These are phyloP conservation scores for Thera britannica DNA, from an alignment of 2,888 invertebrate species.

Conservation along the genomic window DNA sequence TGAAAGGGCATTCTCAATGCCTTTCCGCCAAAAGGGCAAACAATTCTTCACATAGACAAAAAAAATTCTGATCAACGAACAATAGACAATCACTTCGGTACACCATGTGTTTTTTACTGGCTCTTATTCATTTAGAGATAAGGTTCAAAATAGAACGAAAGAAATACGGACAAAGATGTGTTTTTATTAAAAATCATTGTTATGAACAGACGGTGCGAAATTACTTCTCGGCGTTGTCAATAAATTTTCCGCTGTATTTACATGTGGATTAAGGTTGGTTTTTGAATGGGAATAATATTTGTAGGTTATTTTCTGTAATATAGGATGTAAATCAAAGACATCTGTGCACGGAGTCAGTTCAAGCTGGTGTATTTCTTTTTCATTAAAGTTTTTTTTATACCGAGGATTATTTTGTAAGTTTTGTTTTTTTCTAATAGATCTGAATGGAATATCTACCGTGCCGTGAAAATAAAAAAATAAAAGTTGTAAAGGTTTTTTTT, in stretches of 20 bases:
- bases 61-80: conserved; percentile 49
- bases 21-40: conserved; percentile 50
- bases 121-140: conserved; percentile 3
- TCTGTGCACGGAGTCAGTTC: conserved; percentile 15
- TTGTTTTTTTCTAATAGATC: no score
- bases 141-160: conserved; percentile 7
- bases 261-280: background rate
- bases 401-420: no score
- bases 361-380: conserved; percentile 5
- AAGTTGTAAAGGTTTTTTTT: no score
- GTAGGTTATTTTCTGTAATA: conserved; percentile 16
- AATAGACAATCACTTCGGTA: conserved; percentile 42
- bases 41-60: conserved; percentile 54
- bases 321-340: conserved; percentile 16
- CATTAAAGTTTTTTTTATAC: no score
- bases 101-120: conserved; percentile 13
- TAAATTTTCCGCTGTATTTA: background rate
- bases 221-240: conserved; percentile 3
- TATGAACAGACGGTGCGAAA: conserved; percentile 17
- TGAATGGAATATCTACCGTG: no score
- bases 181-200: conserved; percentile 19
- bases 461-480: no score
- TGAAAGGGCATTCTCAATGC: conserved; percentile 19
- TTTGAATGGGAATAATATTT: conserved; percentile 6
- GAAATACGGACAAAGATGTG: background rate